phyloP scores from a whole-genome alignment of 2,888 invertebrate genomes.

The Pterobdella sp. region DNA sequence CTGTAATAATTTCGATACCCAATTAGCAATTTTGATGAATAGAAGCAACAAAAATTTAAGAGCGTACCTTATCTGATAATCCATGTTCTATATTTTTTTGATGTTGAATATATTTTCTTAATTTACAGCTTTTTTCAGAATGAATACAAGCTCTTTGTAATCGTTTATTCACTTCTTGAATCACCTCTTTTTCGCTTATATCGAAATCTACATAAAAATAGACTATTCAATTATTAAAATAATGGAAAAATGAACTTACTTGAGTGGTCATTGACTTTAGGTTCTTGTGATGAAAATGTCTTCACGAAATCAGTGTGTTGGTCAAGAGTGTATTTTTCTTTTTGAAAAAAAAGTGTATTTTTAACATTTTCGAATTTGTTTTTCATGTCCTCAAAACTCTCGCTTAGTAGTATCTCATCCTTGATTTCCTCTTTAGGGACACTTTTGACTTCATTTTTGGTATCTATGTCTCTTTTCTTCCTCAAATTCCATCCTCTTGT shows the following conservation, averaged over 20 bases:
- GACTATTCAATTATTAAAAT: not conserved
- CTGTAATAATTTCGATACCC: no score
- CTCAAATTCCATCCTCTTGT: constrained; percentile 6
- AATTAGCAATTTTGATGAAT: no score
- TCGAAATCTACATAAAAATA: not conserved
- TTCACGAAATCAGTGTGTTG: not conserved
- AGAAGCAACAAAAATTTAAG: no score
- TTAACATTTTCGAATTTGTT: not conserved
- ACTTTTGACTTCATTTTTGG: not conserved
- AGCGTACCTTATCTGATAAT: no score
- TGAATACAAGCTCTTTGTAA: not conserved
- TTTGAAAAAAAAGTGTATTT: not conserved
- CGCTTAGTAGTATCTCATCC: no score
- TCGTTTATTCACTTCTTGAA: not conserved
- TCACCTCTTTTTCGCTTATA: not conserved
- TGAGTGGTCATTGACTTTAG: no score
- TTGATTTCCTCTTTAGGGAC: not conserved
- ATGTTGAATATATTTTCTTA: no score
- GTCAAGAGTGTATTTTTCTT: not conserved
- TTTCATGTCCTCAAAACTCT: no score
- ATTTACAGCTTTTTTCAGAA: not conserved
- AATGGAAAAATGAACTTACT: no score
- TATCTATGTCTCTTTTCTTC: constrained; percentile 4
- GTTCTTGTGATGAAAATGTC: not conserved
- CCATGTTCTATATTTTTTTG: no score